Evolutionary conservation across 2,113 vertebrate genomes (phyloP).

Genomic region (Mormyrus iriodes): DNA sequence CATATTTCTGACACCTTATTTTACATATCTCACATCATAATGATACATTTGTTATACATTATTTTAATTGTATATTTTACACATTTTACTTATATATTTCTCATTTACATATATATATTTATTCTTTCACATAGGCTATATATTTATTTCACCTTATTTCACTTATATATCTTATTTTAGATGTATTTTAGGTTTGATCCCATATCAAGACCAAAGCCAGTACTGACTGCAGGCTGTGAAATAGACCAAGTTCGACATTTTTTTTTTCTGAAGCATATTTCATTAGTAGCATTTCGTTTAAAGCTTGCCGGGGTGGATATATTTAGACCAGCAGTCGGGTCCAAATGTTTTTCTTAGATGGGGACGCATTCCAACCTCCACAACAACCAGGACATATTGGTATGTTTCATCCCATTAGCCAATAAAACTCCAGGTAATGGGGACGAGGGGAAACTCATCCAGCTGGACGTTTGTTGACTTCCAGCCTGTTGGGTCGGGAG

Average conservation of each 20-base stretch:
- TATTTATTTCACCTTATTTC: not conserved
- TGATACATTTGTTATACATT: not conserved
- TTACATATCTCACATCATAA: not conserved
- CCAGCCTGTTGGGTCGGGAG: constrained; percentile 30
- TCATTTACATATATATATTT: not conserved
- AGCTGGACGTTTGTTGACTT: constrained; percentile 58
- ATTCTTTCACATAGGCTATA: not conserved
- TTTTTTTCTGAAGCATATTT: not conserved
- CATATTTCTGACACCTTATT: not conserved
- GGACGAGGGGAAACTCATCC: constrained; percentile 60
- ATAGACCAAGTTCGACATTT: not conserved
- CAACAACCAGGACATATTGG: constrained; percentile 66
- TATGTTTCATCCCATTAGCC: constrained; percentile 75
- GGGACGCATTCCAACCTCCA: constrained; percentile 43
- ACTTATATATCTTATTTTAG: not conserved
- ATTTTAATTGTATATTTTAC: not conserved
- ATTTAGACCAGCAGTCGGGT: not conserved
- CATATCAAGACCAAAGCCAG: not conserved
- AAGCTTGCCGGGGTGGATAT: not conserved
- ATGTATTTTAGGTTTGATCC: not conserved
- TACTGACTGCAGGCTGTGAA: not conserved
- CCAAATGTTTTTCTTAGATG: constrained; percentile 43
- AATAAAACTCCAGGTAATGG: constrained; percentile 71
- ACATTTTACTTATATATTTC: not conserved
- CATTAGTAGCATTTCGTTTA: not conserved